phyloP scores from a whole-genome alignment of 2,797 vertebrate genomes.

The Lagorchestes hirsutus region DNA sequence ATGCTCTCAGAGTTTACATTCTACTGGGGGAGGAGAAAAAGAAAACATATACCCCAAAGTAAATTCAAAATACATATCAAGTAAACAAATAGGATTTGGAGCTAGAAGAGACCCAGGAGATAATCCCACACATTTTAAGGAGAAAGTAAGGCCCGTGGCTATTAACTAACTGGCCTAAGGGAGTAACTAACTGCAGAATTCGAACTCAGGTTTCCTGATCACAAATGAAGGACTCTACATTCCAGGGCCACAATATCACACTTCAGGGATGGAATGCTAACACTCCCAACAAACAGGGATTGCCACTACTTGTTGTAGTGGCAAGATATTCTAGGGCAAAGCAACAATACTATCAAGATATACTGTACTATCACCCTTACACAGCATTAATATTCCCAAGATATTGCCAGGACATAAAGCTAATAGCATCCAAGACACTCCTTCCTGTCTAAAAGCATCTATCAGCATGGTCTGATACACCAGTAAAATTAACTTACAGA shows the following conservation, averaged over 20 bases:
- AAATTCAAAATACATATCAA: neutral
- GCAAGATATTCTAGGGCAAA: neutral
- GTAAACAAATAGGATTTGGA: neutral
- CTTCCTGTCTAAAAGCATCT: neutral
- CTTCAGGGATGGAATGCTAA: neutral
- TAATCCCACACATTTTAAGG: neutral
- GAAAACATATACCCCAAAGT: neutral
- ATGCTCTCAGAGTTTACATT: neutral
- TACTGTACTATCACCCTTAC: neutral
- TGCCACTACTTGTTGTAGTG: neutral
- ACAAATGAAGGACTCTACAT: neutral
- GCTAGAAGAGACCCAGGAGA: neutral
- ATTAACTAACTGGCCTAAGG: neutral
- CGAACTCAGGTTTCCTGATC: neutral
- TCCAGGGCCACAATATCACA: neutral
- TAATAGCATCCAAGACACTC: neutral
- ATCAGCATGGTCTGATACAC: neutral
- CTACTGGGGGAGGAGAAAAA: neutral
- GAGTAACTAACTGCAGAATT: neutral
- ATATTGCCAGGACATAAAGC: neutral
- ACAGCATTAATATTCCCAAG: neutral
- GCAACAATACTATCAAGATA: neutral
- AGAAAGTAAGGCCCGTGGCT: neutral
- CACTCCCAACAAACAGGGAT: neutral
- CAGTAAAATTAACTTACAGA: neutral